Evolutionary conservation across 2,113 vertebrate species (phyloP).

Genomic region (Fukomys damarensis): DNA sequence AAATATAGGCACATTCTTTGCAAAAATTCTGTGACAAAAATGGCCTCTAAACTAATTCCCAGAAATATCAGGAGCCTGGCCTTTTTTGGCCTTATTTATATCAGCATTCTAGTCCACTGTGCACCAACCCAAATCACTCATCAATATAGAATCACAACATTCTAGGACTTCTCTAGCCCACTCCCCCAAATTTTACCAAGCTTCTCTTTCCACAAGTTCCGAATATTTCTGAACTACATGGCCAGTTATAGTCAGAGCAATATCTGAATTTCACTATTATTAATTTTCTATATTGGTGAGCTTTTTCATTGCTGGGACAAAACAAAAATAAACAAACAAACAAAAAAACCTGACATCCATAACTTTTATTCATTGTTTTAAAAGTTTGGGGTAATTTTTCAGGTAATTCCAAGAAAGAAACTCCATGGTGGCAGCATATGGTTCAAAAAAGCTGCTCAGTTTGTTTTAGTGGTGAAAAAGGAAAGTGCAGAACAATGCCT

Average conservation of each 20-base stretch:
- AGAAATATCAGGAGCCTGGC: not conserved
- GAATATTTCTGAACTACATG: not conserved
- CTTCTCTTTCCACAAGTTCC: not conserved
- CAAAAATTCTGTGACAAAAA: not conserved
- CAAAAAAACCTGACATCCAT: not conserved
- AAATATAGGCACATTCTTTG: not conserved
- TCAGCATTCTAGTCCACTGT: not conserved
- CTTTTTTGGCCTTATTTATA: not conserved
- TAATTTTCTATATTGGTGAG: not conserved
- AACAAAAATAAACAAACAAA: too few relatives aligned
- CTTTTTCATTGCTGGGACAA: not conserved
- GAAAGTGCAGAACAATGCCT: not conserved
- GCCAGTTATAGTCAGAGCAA: not conserved
- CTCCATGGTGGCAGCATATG: not conserved
- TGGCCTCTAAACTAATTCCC: not conserved
- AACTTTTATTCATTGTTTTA: not conserved
- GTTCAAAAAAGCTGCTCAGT: not conserved
- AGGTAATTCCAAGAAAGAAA: not conserved
- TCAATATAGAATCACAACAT: not conserved
- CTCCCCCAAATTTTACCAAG: not conserved
- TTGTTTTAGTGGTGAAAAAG: not conserved
- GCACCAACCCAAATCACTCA: not conserved
- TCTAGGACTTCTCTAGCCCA: not conserved
- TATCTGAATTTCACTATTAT: not conserved
- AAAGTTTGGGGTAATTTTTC: not conserved